Evolutionary conservation across 2,888 invertebrate genomes (phyloP).

Genomic region (Eueremaeus valkanovi): DNA sequence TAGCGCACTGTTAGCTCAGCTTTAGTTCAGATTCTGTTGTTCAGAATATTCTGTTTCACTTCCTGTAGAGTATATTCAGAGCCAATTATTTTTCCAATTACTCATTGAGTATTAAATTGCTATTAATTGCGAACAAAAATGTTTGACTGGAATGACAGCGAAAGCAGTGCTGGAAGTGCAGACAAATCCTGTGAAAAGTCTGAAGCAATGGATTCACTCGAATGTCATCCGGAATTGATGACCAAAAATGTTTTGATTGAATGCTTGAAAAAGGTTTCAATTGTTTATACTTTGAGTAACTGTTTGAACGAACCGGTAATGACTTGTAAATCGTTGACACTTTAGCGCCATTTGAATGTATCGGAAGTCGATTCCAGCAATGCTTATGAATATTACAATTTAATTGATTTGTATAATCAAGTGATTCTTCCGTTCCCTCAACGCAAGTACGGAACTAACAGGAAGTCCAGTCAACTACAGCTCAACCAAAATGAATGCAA

Average conservation of each 20-base stretch:
- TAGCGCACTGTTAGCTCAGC: too few relatives aligned
- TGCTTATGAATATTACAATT: slow-evolving; percentile 17
- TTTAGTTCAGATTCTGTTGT: too few relatives aligned
- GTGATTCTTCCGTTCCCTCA: slow-evolving; percentile 10
- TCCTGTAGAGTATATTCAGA: too few relatives aligned
- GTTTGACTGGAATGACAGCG: background rate
- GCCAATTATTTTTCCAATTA: too few relatives aligned
- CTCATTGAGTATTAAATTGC: too few relatives aligned
- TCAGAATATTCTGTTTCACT: too few relatives aligned
- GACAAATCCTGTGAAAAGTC: too few relatives aligned
- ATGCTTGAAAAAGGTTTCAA: background rate
- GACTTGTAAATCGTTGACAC: background rate
- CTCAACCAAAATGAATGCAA: slow-evolving; percentile 11
- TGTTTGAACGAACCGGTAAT: too few relatives aligned
- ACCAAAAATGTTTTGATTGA: background rate
- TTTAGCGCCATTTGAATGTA: background rate
- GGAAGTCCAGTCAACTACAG: background rate
- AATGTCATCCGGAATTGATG: slow-evolving; percentile 15
- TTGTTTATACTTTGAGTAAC: background rate
- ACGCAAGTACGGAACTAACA: background rate
- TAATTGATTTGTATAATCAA: background rate
- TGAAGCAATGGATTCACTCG: background rate
- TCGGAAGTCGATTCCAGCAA: background rate
- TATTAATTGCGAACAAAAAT: too few relatives aligned
- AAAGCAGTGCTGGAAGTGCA: background rate